Base-by-base conservation (phyloP, 1,140 invertebrate species). In the Hermatobates lingyangjiaoensis region DNA sequence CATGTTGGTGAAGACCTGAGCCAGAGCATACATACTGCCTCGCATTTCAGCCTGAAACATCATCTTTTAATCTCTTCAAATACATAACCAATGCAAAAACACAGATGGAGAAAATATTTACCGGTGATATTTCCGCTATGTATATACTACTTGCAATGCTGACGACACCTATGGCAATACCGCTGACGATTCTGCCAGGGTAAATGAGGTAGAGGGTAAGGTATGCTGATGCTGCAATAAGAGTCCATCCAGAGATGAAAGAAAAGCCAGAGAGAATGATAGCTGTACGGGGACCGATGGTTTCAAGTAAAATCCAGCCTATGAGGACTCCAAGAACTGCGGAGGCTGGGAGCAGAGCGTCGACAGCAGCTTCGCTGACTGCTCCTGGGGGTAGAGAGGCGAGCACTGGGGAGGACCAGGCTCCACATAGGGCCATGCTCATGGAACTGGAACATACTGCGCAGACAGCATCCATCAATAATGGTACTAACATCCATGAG, bases 371-470 rank as follows among this genome's bases (percentile, higher is more conserved):
- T 12, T 18, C 27, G 30, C 34, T 44, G 2, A 15, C 26, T 23
- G 42, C 15, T 25, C 34, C 50, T 4, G 14, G 18, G 12, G 39
- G 26, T 18, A 46, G 26, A 1, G n/a, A 15, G 24, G 50, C 15
- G 15, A 46, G 42, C 3, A 38, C 27, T 0, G 50, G 50, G 15
- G 50, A 45, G 1, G 50, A 30, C 50, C 50, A 52, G 10, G 50
- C 18, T 34, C 40, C 42, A 15, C 40, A 15, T 21, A 46, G 3
- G 3, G 50, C 34, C 50, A 46, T 30, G 2, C 25, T 25, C 50
- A 52, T 21, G 10, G 39, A 44, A 14, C 27, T 42, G 28, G 25
- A 50, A 50, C 48, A 50, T n/a, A 27, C 50, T 52, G 27, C 1
- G 3, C 12, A 10, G 1, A 23, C n/a, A 34, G n/a, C 7, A 34